phyloP scores from a whole-genome alignment of 1,140 invertebrate genomes.

The Aricia agestis region DNA sequence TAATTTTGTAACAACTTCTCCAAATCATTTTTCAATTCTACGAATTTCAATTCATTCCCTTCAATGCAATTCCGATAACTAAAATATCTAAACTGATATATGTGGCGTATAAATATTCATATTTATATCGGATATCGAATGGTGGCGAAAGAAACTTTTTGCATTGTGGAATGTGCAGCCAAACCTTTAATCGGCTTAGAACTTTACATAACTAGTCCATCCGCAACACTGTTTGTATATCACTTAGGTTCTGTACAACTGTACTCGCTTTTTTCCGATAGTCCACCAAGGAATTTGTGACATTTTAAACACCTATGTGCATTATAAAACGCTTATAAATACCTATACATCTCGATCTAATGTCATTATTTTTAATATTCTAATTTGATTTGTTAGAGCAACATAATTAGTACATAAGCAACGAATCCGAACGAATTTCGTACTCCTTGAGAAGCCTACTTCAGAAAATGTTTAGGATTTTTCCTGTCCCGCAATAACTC shows the following conservation, averaged over 20 bases:
- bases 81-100: too few relatives aligned
- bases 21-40: too few relatives aligned
- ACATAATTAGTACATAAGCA: too few relatives aligned
- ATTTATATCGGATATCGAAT: conserved; percentile 4
- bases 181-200: conserved; percentile 10
- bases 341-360: too few relatives aligned
- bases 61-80: too few relatives aligned
- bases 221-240: conserved; percentile 1
- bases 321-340: too few relatives aligned
- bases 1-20: too few relatives aligned
- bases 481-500: neutral
- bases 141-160: neutral
- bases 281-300: too few relatives aligned
- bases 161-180: neutral
- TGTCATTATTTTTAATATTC: too few relatives aligned
- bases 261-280: neutral
- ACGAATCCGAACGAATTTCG: neutral
- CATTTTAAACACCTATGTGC: too few relatives aligned
- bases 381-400: too few relatives aligned
- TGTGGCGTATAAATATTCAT: neutral
- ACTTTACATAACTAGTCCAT: conserved; percentile 6
- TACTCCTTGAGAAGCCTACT: neutral
- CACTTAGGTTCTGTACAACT: conserved; percentile 4
- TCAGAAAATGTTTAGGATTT: neutral
- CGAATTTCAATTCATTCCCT: too few relatives aligned